Base-by-base conservation (phyloP, 2,797 vertebrate species). In the Chiloscyllium punctatum region DNA sequence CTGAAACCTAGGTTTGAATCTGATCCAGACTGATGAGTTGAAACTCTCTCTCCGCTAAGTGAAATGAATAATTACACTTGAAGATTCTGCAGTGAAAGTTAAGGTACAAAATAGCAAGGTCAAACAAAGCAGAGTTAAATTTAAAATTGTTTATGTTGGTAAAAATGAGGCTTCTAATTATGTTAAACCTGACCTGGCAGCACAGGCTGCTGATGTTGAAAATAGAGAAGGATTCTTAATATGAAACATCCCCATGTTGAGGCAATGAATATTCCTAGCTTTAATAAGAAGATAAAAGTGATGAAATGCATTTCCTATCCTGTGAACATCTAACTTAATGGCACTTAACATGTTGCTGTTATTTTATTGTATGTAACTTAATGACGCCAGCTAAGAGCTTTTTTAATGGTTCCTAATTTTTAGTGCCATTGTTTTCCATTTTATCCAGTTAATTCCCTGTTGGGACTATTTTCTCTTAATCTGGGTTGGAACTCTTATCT, bases 11-110 rank as follows among this genome's bases (percentile, higher is more conserved):
- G n/a, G 33, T 90, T 30, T 30, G 16, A 90, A 90, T 62, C 87
- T 7, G 15, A 90, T 90, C 53, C 90, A 92, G 90, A 92, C 21
- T 92, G 90, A 92, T 92, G 66, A 18, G 90, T 42, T 42, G n/a
- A 69, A 92, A 25, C 90, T 92, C 62, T 69, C 88, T 27, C 87
- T 68, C 90, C 27, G 66, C n/a, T 68, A 42, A 92, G n/a, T 68
- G n/a, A 92, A 92, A 68, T 92, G 90, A 68, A 92, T 92, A 23
- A 25, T 69, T 23, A 4, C 90, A 92, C n/a, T 69, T 62, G 69
- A 8, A 69, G 18, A 11, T 92, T 68, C 90, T 42, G n/a, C 66
- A 69, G 66, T n/a, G n/a, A 92, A 92, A n/a, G n/a, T 92, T 42
- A 37, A 37, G 42, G n/a, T 37, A 15, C n/a, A 18, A 68, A 92